These are phyloP conservation scores for Odontocerum albicorne DNA, from an alignment of 2,888 invertebrate species.

Conservation along the genomic window DNA sequence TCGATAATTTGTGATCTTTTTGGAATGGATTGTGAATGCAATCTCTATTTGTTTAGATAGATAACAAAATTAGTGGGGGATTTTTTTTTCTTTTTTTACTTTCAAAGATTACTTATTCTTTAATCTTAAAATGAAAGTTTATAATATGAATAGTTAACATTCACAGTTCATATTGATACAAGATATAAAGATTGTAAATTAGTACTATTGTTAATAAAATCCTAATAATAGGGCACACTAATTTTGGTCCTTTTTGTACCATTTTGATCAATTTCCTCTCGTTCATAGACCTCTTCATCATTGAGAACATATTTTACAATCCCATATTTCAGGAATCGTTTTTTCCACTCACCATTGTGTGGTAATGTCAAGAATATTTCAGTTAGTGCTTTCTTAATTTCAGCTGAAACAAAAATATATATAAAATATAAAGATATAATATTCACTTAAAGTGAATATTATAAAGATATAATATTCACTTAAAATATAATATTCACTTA, in stretches of 20 bases:
- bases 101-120: too few relatives aligned
- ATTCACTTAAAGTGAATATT: too few relatives aligned
- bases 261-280: slow-evolving; percentile 56
- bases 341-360: slow-evolving; percentile 47
- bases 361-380: slow-evolving; percentile 49
- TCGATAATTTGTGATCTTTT: too few relatives aligned
- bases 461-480: too few relatives aligned
- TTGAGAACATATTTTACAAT: slow-evolving; percentile 52
- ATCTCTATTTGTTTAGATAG: too few relatives aligned
- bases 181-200: slow-evolving; percentile 49
- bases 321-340: slow-evolving; percentile 53
- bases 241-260: slow-evolving; percentile 53
- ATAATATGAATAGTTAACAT: too few relatives aligned
- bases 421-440: too few relatives aligned
- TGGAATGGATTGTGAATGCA: too few relatives aligned
- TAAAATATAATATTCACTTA: too few relatives aligned
- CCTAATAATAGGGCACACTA: slow-evolving; percentile 59
- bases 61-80: too few relatives aligned
- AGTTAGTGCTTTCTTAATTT: slow-evolving; percentile 47
- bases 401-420: slow-evolving; percentile 47
- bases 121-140: too few relatives aligned
- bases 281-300: slow-evolving; percentile 52
- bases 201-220: slow-evolving; percentile 46
- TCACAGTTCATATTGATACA: slow-evolving; percentile 27
- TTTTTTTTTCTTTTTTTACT: too few relatives aligned